Base-by-base conservation (phyloP, 1,140 invertebrate genomes). In the Diachasmimorpha longicaudata region DNA sequence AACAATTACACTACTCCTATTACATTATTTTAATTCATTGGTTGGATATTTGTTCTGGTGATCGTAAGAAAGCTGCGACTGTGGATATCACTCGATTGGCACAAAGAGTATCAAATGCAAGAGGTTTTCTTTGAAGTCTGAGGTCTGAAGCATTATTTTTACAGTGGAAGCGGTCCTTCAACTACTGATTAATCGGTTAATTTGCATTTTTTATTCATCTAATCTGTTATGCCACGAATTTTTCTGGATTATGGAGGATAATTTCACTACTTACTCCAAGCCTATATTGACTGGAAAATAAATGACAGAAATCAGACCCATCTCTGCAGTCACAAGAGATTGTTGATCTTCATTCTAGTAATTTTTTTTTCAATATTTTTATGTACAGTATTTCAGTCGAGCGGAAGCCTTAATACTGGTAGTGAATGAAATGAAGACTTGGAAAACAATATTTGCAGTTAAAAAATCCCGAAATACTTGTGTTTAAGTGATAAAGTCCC, bases 41-140 rank as follows among this genome's bases (percentile, higher is more conserved):
- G 31, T 31, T 31, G 31, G 31, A 31, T 58, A 19, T 21, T 19
- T 31, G 31, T 58, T 4, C n/a, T 21, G 6, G 58, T 63, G 58
- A 25, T 63, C 23, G 58, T 63, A 31, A 63, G 58, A 63, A 63
- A 63, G 58, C 58, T 63, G 58, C 58, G 13, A 63, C 58, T 5
- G 23, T 25, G 66, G 9, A 68, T 68, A 36, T 63, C 31, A 19
- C 55, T 75, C 58, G 37, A 70, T 75, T 75, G 74, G 74, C 74
- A 75, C 74, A 75, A 58, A 48, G 36, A 75, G 67, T 75, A 75
- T 73, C 46, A 75, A 75, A 75, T 16, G 25, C 66, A 39, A 68
- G 66, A 39, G n/a, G 8, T 58, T 58, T 16, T 19, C 19, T 19
- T 13, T 63, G 23, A 63, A 31, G 23, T 31, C 14, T 25, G 23